These are phyloP conservation scores for Sceloporus undulatus DNA, from an alignment of 2,113 vertebrate genomes.

Conservation along the genomic window DNA sequence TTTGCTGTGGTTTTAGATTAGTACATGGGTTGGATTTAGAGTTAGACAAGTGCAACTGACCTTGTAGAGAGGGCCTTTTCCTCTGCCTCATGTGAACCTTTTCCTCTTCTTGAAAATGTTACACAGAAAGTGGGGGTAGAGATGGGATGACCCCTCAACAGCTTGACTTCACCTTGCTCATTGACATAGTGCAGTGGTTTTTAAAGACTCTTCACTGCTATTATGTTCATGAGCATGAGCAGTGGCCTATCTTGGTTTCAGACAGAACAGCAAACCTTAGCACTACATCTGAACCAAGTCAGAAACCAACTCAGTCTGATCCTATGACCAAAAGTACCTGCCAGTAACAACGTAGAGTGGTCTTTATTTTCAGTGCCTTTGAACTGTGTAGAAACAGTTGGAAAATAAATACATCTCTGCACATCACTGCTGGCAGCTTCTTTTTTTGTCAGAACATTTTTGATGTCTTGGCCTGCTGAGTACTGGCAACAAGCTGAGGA, in stretches of 20 bases:
- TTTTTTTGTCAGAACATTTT: slow-evolving; percentile 13
- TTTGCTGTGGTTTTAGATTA: background rate
- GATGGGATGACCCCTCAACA: too few relatives aligned
- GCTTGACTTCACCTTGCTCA: too few relatives aligned
- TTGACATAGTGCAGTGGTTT: too few relatives aligned
- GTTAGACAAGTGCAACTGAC: too few relatives aligned
- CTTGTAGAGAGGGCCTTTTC: too few relatives aligned
- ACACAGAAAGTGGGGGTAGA: too few relatives aligned
- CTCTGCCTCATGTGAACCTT: too few relatives aligned
- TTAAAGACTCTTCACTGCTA: too few relatives aligned
- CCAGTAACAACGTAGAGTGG: background rate
- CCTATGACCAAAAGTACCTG: background rate
- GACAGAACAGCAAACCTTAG: background rate
- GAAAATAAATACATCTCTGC: background rate
- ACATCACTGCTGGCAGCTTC: background rate
- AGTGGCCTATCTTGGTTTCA: background rate
- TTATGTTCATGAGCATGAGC: background rate
- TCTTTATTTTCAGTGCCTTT: slow-evolving; percentile 24
- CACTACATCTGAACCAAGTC: background rate
- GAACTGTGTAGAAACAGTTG: slow-evolving; percentile 23
- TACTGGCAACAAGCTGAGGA: background rate
- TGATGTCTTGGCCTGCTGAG: slow-evolving; percentile 9
- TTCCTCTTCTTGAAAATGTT: too few relatives aligned
- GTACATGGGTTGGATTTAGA: too few relatives aligned
- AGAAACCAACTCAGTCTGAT: background rate